phyloP scores from a whole-genome alignment of 2,113 vertebrate genomes.

The Ornithorhynchus anatinus region DNA sequence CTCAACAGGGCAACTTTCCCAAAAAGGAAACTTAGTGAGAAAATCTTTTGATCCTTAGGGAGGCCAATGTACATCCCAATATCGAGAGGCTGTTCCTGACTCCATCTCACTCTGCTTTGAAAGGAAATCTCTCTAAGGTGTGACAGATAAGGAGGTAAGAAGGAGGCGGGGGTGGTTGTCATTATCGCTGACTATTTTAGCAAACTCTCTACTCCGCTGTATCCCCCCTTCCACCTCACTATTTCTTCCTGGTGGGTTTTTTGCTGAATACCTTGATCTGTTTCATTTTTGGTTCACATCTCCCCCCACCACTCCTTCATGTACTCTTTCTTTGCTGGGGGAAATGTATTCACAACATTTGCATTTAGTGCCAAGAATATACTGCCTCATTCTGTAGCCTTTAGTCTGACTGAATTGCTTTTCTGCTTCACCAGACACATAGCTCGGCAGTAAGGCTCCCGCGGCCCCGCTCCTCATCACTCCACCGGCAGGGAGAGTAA shows the following conservation, averaged over 20 bases:
- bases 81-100: conserved; percentile 61
- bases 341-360: conserved; percentile 72
- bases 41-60: conserved; percentile 58
- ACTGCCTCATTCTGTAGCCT: conserved; percentile 71
- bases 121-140: not conserved
- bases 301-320: not conserved
- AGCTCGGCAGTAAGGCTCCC: conserved; percentile 17
- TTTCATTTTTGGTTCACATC: conserved; percentile 47
- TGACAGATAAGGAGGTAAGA: not conserved
- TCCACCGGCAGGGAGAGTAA: not conserved
- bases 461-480: conserved; percentile 25
- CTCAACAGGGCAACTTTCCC: no score
- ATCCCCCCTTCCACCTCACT: not conserved
- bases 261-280: conserved; percentile 62
- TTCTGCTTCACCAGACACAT: conserved; percentile 75
- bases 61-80: conserved; percentile 67
- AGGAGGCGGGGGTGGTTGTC: conserved; percentile 30
- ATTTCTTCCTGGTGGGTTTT: conserved; percentile 25
- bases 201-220: conserved; percentile 8
- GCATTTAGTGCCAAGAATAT: conserved; percentile 71
- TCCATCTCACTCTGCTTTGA: conserved; percentile 19
- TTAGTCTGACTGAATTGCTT: conserved; percentile 73
- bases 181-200: conserved; percentile 48
- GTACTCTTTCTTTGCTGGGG: not conserved
- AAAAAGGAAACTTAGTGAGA: conserved; percentile 42